Base-by-base conservation (phyloP, 2,113 vertebrate species). In the Mustela nigripes region DNA sequence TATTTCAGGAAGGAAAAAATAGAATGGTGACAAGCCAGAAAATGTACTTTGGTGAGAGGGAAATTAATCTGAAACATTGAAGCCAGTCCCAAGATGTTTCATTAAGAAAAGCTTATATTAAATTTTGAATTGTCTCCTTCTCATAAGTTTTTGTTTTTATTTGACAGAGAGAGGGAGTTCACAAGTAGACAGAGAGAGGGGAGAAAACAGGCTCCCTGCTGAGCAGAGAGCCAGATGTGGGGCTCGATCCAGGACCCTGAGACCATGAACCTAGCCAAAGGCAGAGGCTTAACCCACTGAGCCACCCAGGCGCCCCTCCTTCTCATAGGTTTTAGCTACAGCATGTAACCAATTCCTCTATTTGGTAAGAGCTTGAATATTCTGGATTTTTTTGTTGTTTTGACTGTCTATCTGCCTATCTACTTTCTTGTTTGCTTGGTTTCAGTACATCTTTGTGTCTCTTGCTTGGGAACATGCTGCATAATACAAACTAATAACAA, bases 401-500 rank as follows among this genome's bases (percentile, higher is more conserved):
- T 42, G 24, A 16, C 14, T n/a, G 58, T 56, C 1, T 71, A 16
- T 78, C 65, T 86, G 9, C 21, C 48, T 78, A 21, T 63, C 48
- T 48, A 11, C 45, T 83, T 91, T 82, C 83, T 65, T 76, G 26
- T 24, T 91, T 93, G 16, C 26, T 82, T 85, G 71, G 26, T 85
- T 81, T 80, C 63, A 50, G 1, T 39, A 36, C 9, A 65, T 65
- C 63, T 74, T 39, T 45, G 0, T 81, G 24, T 63, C 36, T 94
- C 71, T 94, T 91, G 67, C 74, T 58, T 91, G 50, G 67, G 82
- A 91, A 69, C 9, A 86, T 33, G 22, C 6, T 67, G 1, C n/a
- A 89, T 62, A 95, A 83, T 24, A 0, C 42, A 91, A 65, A 86
- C 39, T 63, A 82, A 93, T 58, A 85, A 84, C 90, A 95, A 79